phyloP scores from a whole-genome alignment of 2,113 vertebrate genomes.

The Elachura formosa region DNA sequence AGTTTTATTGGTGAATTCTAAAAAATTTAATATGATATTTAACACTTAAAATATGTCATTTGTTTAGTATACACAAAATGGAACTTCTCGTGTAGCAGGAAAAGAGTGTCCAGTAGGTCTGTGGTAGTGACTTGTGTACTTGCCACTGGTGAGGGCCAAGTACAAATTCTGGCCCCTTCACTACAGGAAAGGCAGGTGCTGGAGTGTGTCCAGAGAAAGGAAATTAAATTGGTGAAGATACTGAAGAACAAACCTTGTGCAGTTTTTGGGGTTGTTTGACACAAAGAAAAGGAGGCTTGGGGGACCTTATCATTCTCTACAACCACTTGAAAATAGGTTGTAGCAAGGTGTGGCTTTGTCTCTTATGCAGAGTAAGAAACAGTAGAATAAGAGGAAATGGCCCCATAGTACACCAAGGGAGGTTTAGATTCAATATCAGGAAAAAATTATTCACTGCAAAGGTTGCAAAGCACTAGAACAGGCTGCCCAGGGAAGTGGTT shows the following conservation, averaged over 20 bases:
- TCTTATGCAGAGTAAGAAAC: neutral
- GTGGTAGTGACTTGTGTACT: no score
- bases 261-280: neutral
- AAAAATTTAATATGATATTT: neutral
- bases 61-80: neutral
- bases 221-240: neutral
- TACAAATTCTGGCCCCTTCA: neutral
- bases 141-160: rapidly evolving
- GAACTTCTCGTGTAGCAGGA: neutral
- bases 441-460: neutral
- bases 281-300: neutral
- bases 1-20: neutral
- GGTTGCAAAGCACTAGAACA: rapidly evolving
- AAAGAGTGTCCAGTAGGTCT: neutral
- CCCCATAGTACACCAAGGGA: neutral
- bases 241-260: neutral
- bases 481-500: neutral
- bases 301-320: neutral
- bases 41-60: neutral
- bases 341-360: neutral
- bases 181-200: neutral
- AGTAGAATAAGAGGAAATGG: neutral
- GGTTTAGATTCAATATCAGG: neutral
- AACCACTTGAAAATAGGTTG: neutral
- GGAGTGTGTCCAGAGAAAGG: neutral